Conservation (phyloP, 2,113 vertebrate genomes). For the Ornithorhynchus anatinus region DNA sequence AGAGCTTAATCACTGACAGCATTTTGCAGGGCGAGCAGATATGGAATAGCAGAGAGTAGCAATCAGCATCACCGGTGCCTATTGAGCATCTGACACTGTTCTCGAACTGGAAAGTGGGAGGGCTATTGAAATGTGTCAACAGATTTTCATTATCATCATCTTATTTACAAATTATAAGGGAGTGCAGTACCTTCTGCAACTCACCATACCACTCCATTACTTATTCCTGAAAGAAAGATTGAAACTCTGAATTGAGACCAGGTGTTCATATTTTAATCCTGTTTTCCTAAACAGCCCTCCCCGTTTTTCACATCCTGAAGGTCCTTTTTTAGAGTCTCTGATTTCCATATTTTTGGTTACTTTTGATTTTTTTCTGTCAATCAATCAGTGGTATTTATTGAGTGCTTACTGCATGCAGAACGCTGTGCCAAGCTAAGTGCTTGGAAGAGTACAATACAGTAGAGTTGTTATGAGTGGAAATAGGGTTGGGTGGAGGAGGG, state of each 20-base stretch:
- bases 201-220: not conserved
- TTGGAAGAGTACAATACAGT: too few species aligned
- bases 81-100: not conserved
- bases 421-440: too few species aligned
- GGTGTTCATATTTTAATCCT: constrained; percentile 11
- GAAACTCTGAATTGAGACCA: constrained; percentile 11
- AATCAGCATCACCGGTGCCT: not conserved
- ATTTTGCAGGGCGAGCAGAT: not conserved
- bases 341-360: constrained; percentile 3
- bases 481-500: too few species aligned
- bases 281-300: not conserved
- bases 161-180: not conserved
- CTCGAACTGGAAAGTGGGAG: too few species aligned
- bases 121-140: not conserved
- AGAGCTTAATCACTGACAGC: not conserved
- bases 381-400: too few species aligned
- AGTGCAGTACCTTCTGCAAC: not conserved
- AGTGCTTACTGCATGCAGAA: too few species aligned
- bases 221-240: not conserved
- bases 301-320: constrained; percentile 2
- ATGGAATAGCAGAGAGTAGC: not conserved
- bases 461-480: too few species aligned
- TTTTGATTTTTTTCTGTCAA: too few species aligned
- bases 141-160: not conserved
- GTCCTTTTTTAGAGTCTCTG: constrained; percentile 7